Percentiles rank a stretch among this genome's conserved stretches.
Evolutionary conservation across 2,113 vertebrate species (phyloP).

Genomic region (Hydrochoerus hydrochaeris): DNA sequence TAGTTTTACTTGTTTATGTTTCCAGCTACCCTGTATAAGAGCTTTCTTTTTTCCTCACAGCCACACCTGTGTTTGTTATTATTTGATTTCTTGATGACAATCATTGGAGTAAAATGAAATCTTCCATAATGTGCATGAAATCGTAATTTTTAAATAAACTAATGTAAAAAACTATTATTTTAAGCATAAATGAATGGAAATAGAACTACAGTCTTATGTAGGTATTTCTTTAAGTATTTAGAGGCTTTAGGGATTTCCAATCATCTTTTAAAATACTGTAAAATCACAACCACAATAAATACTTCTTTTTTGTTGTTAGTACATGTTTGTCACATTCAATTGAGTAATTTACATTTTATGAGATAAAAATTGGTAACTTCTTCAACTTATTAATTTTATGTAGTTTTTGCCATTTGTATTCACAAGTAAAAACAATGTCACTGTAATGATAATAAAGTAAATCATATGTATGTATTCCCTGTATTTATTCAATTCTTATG

Average conservation of each 20-base stretch:
- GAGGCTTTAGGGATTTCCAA: background rate
- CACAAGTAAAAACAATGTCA: background rate
- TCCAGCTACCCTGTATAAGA: background rate
- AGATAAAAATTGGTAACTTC: background rate
- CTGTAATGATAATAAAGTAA: background rate
- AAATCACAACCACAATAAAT: background rate
- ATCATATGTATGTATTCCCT: background rate
- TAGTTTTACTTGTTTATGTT: background rate
- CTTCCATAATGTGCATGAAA: background rate
- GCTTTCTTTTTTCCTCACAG: background rate
- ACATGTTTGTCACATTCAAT: background rate
- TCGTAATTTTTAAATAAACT: background rate
- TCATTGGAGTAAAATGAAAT: background rate
- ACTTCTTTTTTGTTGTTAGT: background rate
- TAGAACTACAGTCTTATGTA: background rate
- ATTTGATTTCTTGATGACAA: background rate
- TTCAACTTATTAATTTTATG: background rate
- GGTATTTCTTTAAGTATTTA: background rate
- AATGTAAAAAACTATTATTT: background rate
- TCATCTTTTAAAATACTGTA: background rate
- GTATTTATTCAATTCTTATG: background rate
- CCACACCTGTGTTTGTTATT: background rate
- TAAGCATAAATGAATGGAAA: background rate
- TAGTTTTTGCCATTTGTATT: background rate
- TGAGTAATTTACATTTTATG: background rate